Conservation (phyloP, 2,113 vertebrate genomes). For the Stigmatopora nigra region DNA sequence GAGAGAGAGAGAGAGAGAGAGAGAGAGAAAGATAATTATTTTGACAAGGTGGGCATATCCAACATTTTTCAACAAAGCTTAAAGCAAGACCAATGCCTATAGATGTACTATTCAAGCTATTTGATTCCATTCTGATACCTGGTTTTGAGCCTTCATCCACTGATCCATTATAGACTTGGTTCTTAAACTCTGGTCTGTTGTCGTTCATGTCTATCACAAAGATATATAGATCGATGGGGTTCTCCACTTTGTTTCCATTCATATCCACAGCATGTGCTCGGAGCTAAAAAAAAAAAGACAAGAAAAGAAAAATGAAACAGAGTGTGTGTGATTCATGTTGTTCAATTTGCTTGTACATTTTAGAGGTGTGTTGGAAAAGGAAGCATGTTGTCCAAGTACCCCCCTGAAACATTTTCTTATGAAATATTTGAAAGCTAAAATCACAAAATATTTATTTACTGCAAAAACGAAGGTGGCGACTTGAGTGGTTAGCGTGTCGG, state of each 20-base stretch:
- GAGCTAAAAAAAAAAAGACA: slow-evolving; percentile 73
- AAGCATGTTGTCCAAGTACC: neutral
- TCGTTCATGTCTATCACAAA: slow-evolving; percentile 99
- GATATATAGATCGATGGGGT: slow-evolving; percentile 97
- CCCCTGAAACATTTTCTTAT: too few relatives aligned
- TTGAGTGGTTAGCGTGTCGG: too few relatives aligned
- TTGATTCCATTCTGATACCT: slow-evolving; percentile 64
- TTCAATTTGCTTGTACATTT: neutral
- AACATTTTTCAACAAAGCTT: slow-evolving; percentile 26
- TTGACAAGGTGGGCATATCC: slow-evolving; percentile 28
- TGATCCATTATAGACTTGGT: slow-evolving; percentile 93
- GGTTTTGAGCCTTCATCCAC: slow-evolving; percentile 95
- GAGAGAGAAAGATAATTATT: slow-evolving; percentile 38
- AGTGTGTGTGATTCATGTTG: neutral
- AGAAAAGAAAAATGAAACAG: slow-evolving; percentile 18
- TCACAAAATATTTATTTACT: too few relatives aligned
- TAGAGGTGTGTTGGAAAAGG: neutral
- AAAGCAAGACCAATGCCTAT: slow-evolving; percentile 23
- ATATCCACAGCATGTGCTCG: slow-evolving; percentile 93
- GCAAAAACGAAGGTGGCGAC: too few relatives aligned
- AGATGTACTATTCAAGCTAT: neutral
- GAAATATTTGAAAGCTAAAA: too few relatives aligned
- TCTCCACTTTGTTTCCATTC: slow-evolving; percentile 98
- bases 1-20: slow-evolving; percentile 5
- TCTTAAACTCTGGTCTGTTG: slow-evolving; percentile 92